Conservation (phyloP, 2,888 invertebrate genomes). For the Campoplex nolae region DNA sequence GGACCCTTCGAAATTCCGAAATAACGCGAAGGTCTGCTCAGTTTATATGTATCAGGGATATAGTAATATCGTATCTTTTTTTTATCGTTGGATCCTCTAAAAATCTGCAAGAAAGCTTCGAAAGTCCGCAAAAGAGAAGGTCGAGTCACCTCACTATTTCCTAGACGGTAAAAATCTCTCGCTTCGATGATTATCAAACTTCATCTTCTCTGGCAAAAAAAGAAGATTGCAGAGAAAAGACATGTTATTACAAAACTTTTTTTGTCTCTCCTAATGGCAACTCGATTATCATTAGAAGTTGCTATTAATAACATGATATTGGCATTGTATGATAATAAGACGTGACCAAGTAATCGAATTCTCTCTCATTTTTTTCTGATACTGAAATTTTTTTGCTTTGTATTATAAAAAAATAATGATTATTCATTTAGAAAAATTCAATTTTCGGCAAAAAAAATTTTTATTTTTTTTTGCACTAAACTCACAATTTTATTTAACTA, state of each 20-base stretch:
- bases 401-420: too few relatives aligned
- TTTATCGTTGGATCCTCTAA: slow-evolving; percentile 31
- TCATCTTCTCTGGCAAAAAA: slow-evolving; percentile 7
- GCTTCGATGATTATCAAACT: slow-evolving; percentile 46
- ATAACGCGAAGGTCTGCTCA: slow-evolving; percentile 11
- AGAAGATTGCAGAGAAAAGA: slow-evolving; percentile 15
- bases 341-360: too few relatives aligned
- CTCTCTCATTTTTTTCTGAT: too few relatives aligned
- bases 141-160: slow-evolving; percentile 23
- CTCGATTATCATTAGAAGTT: slow-evolving; percentile 11
- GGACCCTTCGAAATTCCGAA: slow-evolving; percentile 42
- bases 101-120: slow-evolving; percentile 38
- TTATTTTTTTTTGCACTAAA: too few relatives aligned
- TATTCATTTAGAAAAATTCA: too few relatives aligned
- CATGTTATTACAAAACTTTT: background rate
- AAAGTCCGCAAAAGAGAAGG: slow-evolving; percentile 24
- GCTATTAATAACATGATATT: background rate
- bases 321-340: background rate
- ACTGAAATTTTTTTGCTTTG: too few relatives aligned
- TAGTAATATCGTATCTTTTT: slow-evolving; percentile 33
- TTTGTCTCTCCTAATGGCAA: background rate
- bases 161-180: slow-evolving; percentile 37
- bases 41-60: slow-evolving; percentile 18
- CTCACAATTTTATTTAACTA: too few relatives aligned
- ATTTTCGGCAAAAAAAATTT: too few relatives aligned